phyloP scores from a whole-genome alignment of 2,797 vertebrate species.

The Clarias laeviceps region DNA sequence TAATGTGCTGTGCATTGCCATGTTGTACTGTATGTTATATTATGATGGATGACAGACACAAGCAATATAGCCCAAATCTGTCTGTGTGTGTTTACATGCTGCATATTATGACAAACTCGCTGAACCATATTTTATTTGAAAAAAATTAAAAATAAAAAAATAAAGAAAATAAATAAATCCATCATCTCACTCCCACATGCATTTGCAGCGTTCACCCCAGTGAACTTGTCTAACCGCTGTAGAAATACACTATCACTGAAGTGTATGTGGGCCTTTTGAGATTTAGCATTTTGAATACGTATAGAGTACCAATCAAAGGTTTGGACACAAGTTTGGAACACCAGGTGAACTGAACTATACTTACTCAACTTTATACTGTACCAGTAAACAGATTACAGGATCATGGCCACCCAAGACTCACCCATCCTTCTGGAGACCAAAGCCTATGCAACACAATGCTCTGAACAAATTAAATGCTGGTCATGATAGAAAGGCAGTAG shows the following conservation, averaged over 20 bases:
- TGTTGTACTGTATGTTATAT: not conserved
- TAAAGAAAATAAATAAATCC: too few species aligned
- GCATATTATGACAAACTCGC: slow-evolving; percentile 5
- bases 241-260: slow-evolving; percentile 6
- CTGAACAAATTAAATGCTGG: too few species aligned
- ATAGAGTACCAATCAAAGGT: too few species aligned
- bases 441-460: too few species aligned
- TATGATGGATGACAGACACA: not conserved
- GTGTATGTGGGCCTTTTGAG: not conserved
- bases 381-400: too few species aligned
- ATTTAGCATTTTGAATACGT: not conserved
- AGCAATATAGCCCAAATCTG: not conserved
- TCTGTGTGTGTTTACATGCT: not conserved
- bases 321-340: too few species aligned
- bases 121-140: slow-evolving; percentile 15
- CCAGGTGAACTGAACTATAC: too few species aligned
- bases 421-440: too few species aligned
- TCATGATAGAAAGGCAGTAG: too few species aligned
- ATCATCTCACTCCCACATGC: not conserved
- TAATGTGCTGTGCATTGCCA: not conserved
- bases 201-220: not conserved
- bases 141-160: not conserved
- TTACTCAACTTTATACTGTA: too few species aligned
- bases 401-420: too few species aligned
- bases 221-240: not conserved